Evolutionary conservation across 2,113 vertebrate species (phyloP), one percentile per base, ranked within the genome.

Genomic region (Cynopterus brachyotis): DNA sequence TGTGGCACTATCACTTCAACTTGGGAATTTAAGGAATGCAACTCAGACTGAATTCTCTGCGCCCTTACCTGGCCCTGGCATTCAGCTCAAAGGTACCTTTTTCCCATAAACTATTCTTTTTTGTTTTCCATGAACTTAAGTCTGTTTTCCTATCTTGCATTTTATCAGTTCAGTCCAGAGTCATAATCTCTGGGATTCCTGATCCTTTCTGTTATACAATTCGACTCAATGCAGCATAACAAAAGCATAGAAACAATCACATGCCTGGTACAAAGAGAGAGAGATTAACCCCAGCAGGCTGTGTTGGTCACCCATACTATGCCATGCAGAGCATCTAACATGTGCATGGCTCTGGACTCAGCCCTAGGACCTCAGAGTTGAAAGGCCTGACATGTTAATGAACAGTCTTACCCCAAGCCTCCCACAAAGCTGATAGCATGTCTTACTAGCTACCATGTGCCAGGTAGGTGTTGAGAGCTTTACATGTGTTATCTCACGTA

Each of bases 1-100:
- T 24, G 32, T 24, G 42, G 59, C 62, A 67, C 22, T 5, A 42
- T 62, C 13, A 22, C 75, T 67, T 70, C 30, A 37, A 84, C 84
- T 32, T 28, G 53, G 60, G 69, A 88, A 88, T 81, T 84, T 81
- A 87, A 92, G 85, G 81, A 96, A 91, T 78, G 88, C 53, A 35
- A 13, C 42, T 53, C 83, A 72, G 75, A 47, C 62, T 40, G 55
- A 76, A 70, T 81, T 91, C 84, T 87, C 75, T 26, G n/a, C n/a
- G 69, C 47, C 60, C 79, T 81, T 59, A 11, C 0, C 3, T 30
- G 19, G 26, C 83, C 72, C 79, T 86, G 86, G 50, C 57, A 75
- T 66, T 80, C 42, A 37, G 37, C 67, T 83, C 86, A 70, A 93
- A 85, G 45, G 73, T 67, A 82, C 6, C n/a, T 81, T 79, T 89